These are phyloP conservation scores for Glossosoma conforme DNA, from an alignment of 1,140 invertebrate genomes.

Conservation along the genomic window DNA sequence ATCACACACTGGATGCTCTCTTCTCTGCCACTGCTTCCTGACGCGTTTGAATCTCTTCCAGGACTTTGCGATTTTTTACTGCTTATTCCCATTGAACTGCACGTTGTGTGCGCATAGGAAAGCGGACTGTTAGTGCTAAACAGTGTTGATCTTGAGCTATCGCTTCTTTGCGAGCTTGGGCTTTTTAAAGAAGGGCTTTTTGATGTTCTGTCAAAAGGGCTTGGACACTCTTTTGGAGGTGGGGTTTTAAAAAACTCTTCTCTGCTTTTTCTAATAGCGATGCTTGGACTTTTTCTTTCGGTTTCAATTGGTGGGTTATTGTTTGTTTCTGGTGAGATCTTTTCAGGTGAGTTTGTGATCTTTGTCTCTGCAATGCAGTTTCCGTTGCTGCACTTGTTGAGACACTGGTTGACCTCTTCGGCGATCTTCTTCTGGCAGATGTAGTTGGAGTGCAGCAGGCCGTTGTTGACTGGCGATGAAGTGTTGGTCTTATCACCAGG, in stretches of 20 bases:
- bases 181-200: constrained; percentile 21
- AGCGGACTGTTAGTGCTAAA: constrained; percentile 44
- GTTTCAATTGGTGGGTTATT: background rate
- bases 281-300: constrained; percentile 11
- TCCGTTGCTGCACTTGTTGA: constrained; percentile 19
- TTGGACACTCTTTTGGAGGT: constrained; percentile 13
- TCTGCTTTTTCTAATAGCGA: constrained; percentile 24
- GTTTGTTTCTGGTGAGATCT: constrained; percentile 8
- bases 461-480: constrained; percentile 15
- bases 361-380: constrained; percentile 21
- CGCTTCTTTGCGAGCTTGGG: constrained; percentile 27
- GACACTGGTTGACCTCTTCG: constrained; percentile 9
- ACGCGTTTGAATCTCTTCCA: constrained; percentile 45
- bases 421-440: constrained; percentile 21
- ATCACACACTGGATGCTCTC: constrained; percentile 47
- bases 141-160: constrained; percentile 25
- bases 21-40: constrained; percentile 18
- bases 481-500: constrained; percentile 15
- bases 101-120: constrained; percentile 49
- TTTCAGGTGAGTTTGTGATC: constrained; percentile 18
- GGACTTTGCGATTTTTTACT: constrained; percentile 44
- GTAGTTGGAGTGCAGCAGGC: constrained; percentile 5
- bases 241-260: constrained; percentile 29
- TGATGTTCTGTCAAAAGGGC: constrained; percentile 25
- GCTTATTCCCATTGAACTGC: constrained; percentile 51